Percentiles rank a stretch among this genome's conserved stretches.
These are phyloP conservation scores for Beaufortia kweichowensis DNA, from an alignment of 2,113 vertebrate genomes.

Conservation along the genomic window DNA sequence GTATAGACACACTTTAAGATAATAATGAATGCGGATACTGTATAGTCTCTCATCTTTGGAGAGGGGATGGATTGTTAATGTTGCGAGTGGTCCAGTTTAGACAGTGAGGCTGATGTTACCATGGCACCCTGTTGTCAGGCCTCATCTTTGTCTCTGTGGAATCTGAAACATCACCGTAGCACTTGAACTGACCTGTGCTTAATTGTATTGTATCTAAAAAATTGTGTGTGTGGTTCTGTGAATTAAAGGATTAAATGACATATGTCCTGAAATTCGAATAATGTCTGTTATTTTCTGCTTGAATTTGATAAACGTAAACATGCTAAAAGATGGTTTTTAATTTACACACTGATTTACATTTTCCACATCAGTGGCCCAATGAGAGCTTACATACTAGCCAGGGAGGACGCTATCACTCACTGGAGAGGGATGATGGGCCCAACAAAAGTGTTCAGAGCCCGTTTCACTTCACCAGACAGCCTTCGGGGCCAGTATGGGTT, in stretches of 20 bases:
- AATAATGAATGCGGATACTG: conserved; percentile 22
- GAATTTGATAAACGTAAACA: no score
- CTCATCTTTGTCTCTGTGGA: conserved; percentile 20
- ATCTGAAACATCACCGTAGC: conserved; percentile 21
- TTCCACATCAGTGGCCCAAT: conserved; percentile 82
- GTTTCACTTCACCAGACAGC: conserved; percentile 74
- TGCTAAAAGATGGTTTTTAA: no score
- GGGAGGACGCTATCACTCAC: conserved; percentile 80
- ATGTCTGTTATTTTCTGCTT: background rate
- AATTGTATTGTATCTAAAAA: background rate
- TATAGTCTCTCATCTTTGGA: conserved; percentile 9
- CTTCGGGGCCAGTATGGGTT: conserved; percentile 88
- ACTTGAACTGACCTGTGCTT: conserved; percentile 9
- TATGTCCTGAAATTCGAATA: no score
- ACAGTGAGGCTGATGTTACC: conserved; percentile 40
- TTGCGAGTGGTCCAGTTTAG: conserved; percentile 5
- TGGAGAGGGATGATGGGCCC: conserved; percentile 95
- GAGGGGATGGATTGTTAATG: conserved; percentile 17
- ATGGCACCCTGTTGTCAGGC: conserved; percentile 46
- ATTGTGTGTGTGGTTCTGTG: background rate
- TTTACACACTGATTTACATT: background rate
- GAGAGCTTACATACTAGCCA: conserved; percentile 90
- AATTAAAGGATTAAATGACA: no score
- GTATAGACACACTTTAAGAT: background rate
- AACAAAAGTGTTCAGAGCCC: conserved; percentile 89